Evolutionary conservation across 2,888 invertebrate species (phyloP), one percentile per base, ranked within the genome.

Genomic region (Hypercompe scribonia): DNA sequence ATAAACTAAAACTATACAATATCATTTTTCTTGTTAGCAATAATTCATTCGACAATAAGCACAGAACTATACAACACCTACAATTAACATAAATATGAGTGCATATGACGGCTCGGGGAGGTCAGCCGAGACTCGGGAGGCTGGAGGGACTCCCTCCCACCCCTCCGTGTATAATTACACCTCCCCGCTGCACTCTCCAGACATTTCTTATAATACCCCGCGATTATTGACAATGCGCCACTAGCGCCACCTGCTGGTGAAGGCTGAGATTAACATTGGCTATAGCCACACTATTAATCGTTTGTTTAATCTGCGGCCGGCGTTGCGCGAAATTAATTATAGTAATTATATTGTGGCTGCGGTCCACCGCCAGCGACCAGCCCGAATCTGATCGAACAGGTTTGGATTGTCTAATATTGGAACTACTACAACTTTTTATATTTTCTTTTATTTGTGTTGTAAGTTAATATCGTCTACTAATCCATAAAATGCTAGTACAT

Each of bases 251-350:
- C 94, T 94, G 95, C 90, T 83, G 73, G 90, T 93, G 94, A 94
- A 93, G 88, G 92, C 91, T 90, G 82, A 90, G 90, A 94, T 94
- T 93, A 93, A 91, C 92, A 92, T 93, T 91, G 90, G 89, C 90
- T 91, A 91, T 91, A 88, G 90, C 86, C 81, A 78, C 81, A 83
- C 91, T 86, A 91, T 93, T 93, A 93, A 93, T 94, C 88, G 92
- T 88, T 90, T 89, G 87, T 92, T 90, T 92, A 90, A 91, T 90
- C 90, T 86, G 89, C 81, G 85, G 81, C 85, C 90, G 91, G 87
- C 90, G 90, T 89, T 83, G 88, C 93, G 91, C 85, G 86, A 92
- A 92, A 92, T 89, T 92, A 91, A 93, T 94, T 91, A 92, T 85
- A 80, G 78, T 82, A 80, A 84, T 84, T 85, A 85, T 85, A 85